These are phyloP conservation scores for Lottia gigantea DNA, from an alignment of 2,888 invertebrate species.

Conservation along the genomic window DNA sequence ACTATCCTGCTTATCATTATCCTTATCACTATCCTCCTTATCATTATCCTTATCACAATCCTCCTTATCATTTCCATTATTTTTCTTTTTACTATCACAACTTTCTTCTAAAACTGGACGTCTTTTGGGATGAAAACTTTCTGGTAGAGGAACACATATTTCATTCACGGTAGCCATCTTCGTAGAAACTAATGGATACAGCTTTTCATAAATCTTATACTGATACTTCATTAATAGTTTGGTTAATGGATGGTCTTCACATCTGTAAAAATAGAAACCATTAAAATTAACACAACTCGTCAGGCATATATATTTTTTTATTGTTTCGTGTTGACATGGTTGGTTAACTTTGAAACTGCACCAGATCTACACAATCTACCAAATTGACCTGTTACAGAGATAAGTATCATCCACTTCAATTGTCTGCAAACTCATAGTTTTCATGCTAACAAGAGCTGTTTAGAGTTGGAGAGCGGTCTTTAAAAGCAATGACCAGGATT, in stretches of 20 bases:
- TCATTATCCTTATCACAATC: slow-evolving; percentile 1
- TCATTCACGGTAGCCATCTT: slow-evolving; percentile 39
- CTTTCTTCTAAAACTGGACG: neutral
- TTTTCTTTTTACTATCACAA: slow-evolving; percentile 12
- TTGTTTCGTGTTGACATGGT: too few relatives aligned
- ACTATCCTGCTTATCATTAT: neutral
- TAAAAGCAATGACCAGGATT: too few relatives aligned
- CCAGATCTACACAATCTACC: too few relatives aligned
- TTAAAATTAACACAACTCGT: too few relatives aligned
- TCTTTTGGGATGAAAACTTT: slow-evolving; percentile 26
- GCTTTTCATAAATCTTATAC: slow-evolving; percentile 46
- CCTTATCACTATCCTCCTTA: neutral
- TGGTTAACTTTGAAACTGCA: too few relatives aligned
- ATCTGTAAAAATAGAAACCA: slow-evolving; percentile 42
- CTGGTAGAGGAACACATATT: slow-evolving; percentile 44
- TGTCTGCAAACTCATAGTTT: too few relatives aligned
- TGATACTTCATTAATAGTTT: slow-evolving; percentile 51
- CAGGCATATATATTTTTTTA: too few relatives aligned
- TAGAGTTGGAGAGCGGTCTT: too few relatives aligned
- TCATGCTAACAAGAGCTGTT: too few relatives aligned
- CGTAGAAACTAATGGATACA: slow-evolving; percentile 45
- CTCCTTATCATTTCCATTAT: slow-evolving; percentile 15
- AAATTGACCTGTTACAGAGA: too few relatives aligned
- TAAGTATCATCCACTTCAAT: too few relatives aligned
- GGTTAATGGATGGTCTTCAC: slow-evolving; percentile 59